Evolutionary conservation across 2,797 vertebrate species (phyloP), one percentile per base, ranked within the genome.

Genomic region (Lutjanus campechanus): DNA sequence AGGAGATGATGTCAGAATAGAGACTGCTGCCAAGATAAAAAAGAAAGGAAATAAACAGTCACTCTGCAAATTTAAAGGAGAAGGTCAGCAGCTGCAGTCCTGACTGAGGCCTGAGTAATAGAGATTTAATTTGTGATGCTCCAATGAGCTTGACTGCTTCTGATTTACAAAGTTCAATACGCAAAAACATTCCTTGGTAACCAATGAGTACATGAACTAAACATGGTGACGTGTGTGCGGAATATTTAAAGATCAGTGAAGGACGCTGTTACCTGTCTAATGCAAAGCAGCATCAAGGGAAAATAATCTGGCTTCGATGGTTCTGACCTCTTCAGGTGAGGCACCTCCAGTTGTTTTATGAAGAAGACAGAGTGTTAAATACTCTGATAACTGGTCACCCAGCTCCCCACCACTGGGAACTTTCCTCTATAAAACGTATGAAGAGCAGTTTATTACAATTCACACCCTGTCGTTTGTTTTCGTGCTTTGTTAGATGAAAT

Each of bases 121-220:
- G 4, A 77, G 53, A 73, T 77, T 20, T 49, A 2, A 79, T 85
- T 72, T 79, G 20, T 60, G 15, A 70, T 13, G 20, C 43, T 50
- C 25, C 59, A 53, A 11, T 40, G 60, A 72, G 46, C 56, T 49
- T 1, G 5, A 49, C n/a, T 1, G 13, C 75, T 25, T 47, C 25
- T 70, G 2, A 47, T 69, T 56, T 1, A 53, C 69, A 68, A 63
- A 77, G 36, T 73, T 46, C 29, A 43, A 40, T 2, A 40, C 43
- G 74, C 68, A 83, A 71, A 61, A 19, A 41, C 66, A 78, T 78
- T 80, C 36, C 56, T 76, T 1, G 47, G 74, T 79, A 60, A 76
- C 73, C 63, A 65, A 8, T 0, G 19, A 59, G 49, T n/a, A 8
- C 0, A 7, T 44, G 16, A 61, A 76, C 20, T 43, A 2, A 63